Base-by-base conservation (phyloP, 2,797 vertebrate species). In the Babyrousa celebensis region DNA sequence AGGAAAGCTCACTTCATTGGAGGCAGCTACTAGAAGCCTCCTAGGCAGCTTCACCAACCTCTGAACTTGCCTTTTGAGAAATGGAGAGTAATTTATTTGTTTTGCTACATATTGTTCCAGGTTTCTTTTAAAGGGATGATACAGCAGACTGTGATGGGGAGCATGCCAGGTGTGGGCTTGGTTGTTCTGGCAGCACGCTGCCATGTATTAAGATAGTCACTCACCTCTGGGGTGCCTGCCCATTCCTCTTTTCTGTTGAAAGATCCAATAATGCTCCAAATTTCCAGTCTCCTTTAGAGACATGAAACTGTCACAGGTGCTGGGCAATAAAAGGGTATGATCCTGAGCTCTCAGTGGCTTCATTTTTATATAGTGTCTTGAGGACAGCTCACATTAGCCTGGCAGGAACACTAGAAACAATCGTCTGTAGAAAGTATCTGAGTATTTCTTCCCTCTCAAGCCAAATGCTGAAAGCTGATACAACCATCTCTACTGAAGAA, bases 31-130 rank as follows among this genome's bases (percentile, higher is more conserved):
- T 82, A 91, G 93, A 96, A 91, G 43, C 71, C 89, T 72, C 67
- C 21, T 63, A 75, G 96, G 86, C 80, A 96, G 86, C 80, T 96
- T 91, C 71, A 77, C 23, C 68, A 65, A 75, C 36, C 67, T 96
- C 36, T 80, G 91, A 95, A 96, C 94, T 96, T 97, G 87, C n/a
- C 94, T 96, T 97, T 87, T 91, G 72, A 95, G 75, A 95, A 89
- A 94, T 36, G 72, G 70, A 95, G 90, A 96, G 27, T 98, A 98
- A 98, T 95, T 98, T 98, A 98, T 98, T 98, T 96, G 96, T 97
- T 97, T 97, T 97, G 87, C 93, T 97, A 96, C 54, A 23, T 80
- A 75, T 83, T 85, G 48, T 95, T 95, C 71, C 62, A 68, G 88
- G 70, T 83, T 96, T 96, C 65, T 83, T 70, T 87, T 86, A 63